Conservation (phyloP, 2,113 vertebrate species). For the Dipodomys ordii region DNA sequence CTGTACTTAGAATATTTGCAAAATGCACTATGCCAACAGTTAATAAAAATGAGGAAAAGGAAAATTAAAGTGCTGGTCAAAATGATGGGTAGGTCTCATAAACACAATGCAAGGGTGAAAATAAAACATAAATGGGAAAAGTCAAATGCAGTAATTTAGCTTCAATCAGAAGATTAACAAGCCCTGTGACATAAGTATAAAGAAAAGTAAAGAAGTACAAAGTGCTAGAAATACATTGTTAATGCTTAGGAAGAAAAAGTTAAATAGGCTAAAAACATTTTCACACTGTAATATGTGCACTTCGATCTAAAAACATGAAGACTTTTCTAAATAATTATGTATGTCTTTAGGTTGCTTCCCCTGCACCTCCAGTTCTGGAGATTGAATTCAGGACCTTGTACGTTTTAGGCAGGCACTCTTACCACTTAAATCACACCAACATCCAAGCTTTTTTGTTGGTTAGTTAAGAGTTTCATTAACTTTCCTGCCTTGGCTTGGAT, state of each 20-base stretch:
- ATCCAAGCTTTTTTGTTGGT: too few relatives aligned
- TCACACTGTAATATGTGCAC: background rate
- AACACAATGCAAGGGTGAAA: slow-evolving; percentile 23
- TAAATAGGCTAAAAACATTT: background rate
- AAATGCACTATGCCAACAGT: background rate
- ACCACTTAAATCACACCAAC: too few relatives aligned
- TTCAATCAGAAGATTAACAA: background rate
- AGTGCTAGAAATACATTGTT: slow-evolving; percentile 5
- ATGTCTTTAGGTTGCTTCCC: slow-evolving; percentile 5
- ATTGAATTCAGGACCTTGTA: too few relatives aligned
- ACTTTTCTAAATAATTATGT: background rate
- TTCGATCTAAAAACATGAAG: background rate
- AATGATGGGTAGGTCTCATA: background rate
- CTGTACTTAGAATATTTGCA: slow-evolving; percentile 20
- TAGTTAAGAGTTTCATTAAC: too few relatives aligned
- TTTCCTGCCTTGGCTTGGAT: too few relatives aligned
- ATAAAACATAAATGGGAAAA: background rate
- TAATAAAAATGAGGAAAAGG: slow-evolving; percentile 29
- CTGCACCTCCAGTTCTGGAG: too few relatives aligned
- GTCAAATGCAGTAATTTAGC: background rate
- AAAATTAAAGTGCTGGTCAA: background rate
- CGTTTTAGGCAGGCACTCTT: too few relatives aligned
- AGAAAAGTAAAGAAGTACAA: slow-evolving; percentile 36
- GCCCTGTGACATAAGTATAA: background rate
- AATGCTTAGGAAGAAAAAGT: background rate